Base-by-base conservation (phyloP, 2,888 invertebrate species). In the Synergus japonicus region DNA sequence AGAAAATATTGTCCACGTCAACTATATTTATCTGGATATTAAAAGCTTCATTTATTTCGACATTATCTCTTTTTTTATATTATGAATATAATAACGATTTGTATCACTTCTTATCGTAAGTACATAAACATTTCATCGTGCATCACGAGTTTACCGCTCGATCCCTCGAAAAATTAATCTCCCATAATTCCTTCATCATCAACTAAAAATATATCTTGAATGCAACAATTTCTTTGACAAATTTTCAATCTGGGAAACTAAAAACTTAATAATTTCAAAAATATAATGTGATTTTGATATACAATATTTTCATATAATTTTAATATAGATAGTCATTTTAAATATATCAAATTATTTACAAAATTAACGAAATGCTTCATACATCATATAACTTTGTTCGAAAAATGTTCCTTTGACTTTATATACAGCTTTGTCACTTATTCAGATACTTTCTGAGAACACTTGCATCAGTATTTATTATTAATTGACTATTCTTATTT, bases 1-100 rank as follows among this genome's bases (percentile, higher is more conserved):
- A 12, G 13, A 60, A 60, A 60, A 29, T 60, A 22, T 5, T 22
- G 18, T 22, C 4, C 5, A 60, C 18, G 22, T 60, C 12, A 60
- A 22, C 5, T 18, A 60, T 4, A 22, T 22, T 60, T 60, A 66
- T 66, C 60, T 84, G 84, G 85, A 88, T 88, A 88, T 87, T 88
- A 88, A 88, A 88, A 88, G 87, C 86, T 86, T 86, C 81, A 77
- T 88, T 88, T 88, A 88, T 88, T 88, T 85, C 80, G 81, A 87
- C 84, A 83, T 80, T 78, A 83, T 82, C 76, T 80, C 76, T 79
- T 78, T 78, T 83, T 44, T 60, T 79, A 81, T 82, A 83, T 85
- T 85, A 86, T 84, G 80, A 87, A 85, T 85, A 87, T 87, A 86
- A 85, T 86, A 88, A 87, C 83, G 85, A 86, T 83, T 84, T 82